Percentiles rank a stretch among this genome's conserved stretches.
Conservation (phyloP, 2,797 vertebrate species). For the Fistularia tabacaria region DNA sequence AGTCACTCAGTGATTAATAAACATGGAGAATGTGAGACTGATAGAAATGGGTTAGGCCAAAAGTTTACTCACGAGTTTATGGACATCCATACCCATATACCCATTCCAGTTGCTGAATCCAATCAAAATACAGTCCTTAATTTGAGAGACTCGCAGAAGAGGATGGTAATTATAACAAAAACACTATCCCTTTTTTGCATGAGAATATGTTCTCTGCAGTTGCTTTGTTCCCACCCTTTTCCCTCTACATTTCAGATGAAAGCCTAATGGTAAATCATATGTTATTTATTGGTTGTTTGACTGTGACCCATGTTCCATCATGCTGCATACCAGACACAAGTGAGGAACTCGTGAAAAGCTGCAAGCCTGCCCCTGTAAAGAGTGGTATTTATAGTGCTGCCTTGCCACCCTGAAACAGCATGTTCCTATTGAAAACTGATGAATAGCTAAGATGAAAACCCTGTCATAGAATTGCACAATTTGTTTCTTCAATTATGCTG, state of each 20-base stretch:
- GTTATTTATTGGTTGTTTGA: constrained; percentile 55
- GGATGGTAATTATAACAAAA: too few species aligned
- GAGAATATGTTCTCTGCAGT: constrained; percentile 6
- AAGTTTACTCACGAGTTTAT: constrained; percentile 38
- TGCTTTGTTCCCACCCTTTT: constrained; percentile 6
- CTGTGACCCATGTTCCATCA: constrained; percentile 28
- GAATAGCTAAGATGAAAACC: not conserved
- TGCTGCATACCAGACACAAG: constrained; percentile 46
- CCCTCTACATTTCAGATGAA: constrained; percentile 14
- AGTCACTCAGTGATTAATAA: constrained; percentile 65
- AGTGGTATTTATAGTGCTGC: constrained; percentile 13
- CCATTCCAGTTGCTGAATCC: too few species aligned
- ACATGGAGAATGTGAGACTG: constrained; percentile 33
- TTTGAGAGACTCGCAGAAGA: too few species aligned
- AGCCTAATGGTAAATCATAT: constrained; percentile 32
- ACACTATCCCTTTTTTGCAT: constrained; percentile 2
- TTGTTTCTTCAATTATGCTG: not conserved
- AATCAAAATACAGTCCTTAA: too few species aligned
- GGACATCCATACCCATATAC: constrained; percentile 12
- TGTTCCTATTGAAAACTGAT: not conserved
- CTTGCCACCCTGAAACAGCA: not conserved
- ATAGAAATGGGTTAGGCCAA: constrained; percentile 24
- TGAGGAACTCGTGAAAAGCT: constrained; percentile 40
- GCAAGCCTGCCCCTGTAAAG: not conserved
- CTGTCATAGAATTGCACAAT: not conserved